Evolutionary conservation across 2,888 invertebrate genomes (phyloP).

Genomic region (Apoderus coryli): DNA sequence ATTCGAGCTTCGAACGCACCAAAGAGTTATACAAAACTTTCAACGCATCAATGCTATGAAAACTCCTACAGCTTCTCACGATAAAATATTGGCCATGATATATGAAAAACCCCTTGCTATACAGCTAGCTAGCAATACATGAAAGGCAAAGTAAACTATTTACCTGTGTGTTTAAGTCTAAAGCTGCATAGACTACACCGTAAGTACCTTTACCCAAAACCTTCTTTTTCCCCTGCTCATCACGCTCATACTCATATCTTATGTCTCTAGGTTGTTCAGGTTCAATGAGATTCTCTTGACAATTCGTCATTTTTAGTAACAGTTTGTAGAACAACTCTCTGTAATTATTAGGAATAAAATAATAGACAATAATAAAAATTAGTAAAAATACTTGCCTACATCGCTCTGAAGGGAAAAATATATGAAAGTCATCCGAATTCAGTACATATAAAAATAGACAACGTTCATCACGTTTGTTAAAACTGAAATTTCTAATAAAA

Average conservation of each 20-base stretch:
- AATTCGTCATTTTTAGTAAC: conserved; percentile 74
- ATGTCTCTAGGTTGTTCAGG: conserved; percentile 29
- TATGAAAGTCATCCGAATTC: conserved; percentile 98
- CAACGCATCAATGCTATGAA: conserved; percentile 1
- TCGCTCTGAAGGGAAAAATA: conserved; percentile 84
- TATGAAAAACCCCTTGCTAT: no score
- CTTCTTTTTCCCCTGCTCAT: conserved; percentile 74
- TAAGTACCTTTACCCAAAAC: conserved; percentile 91
- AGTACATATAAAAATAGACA: conserved; percentile 95
- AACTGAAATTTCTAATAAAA: conserved; percentile 78
- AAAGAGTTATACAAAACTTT: background rate
- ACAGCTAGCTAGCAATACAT: no score
- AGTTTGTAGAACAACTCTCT: conserved; percentile 67
- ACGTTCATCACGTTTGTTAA: conserved; percentile 91
- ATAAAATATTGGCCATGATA: no score
- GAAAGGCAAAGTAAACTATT: conserved; percentile 20
- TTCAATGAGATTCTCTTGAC: conserved; percentile 51
- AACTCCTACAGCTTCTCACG: background rate
- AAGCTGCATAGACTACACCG: conserved; percentile 86
- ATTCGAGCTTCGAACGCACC: background rate
- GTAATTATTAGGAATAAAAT: conserved; percentile 4
- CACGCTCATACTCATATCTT: conserved; percentile 87
- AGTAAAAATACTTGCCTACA: conserved; percentile 40
- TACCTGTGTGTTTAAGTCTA: conserved; percentile 86
- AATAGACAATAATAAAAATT: background rate